Base-by-base conservation (phyloP, 1,140 invertebrate genomes). In the Meteorus sp. region DNA sequence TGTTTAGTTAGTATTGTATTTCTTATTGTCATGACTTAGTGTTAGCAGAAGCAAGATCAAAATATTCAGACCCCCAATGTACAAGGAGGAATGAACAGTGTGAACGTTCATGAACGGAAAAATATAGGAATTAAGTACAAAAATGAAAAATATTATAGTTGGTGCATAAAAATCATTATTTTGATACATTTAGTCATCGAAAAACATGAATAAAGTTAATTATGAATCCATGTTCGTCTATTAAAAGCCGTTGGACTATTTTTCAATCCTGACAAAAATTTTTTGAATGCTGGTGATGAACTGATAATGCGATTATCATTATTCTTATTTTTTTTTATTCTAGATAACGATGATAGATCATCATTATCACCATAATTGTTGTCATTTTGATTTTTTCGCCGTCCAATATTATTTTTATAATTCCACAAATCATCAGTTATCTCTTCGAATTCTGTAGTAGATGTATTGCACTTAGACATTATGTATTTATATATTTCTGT, bases 271-370 rank as follows among this genome's bases (percentile, higher is more conserved):
- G 31, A 35, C 29, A 64, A 56, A 56, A 64, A 64, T 41, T 58
- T 47, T 41, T 59, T 53, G 27, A 64, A 64, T 31, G 59, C 62
- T 20, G 62, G 62, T 15, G 62, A 64, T 6, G 62, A 64, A 20
- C 55, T 64, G 23, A 64, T 56, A 1, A 64, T 61, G 25, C 61
- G 53, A 35, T 20, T 50, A 55, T 56, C 59, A 8, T 20, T 43
- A 27, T 37, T 44, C 4, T 51, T 25, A 29, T 43, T 44, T 17
- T 19, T 56, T 9, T 25, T 39, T 9, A 37, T 9, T n/a, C n/a
- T n/a, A n/a, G n/a, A n/a, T n/a, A n/a, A n/a, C n/a, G n/a, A n/a
- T n/a, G n/a, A n/a, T n/a, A n/a, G n/a, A n/a, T n/a, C n/a, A n/a
- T n/a, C n/a, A n/a, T n/a, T n/a, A n/a, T n/a, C n/a, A n/a, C n/a